Percentiles rank a stretch among this genome's conserved stretches.
Evolutionary conservation across 2,888 invertebrate genomes (phyloP).

Genomic region (Leptinotarsa rubiginosa): DNA sequence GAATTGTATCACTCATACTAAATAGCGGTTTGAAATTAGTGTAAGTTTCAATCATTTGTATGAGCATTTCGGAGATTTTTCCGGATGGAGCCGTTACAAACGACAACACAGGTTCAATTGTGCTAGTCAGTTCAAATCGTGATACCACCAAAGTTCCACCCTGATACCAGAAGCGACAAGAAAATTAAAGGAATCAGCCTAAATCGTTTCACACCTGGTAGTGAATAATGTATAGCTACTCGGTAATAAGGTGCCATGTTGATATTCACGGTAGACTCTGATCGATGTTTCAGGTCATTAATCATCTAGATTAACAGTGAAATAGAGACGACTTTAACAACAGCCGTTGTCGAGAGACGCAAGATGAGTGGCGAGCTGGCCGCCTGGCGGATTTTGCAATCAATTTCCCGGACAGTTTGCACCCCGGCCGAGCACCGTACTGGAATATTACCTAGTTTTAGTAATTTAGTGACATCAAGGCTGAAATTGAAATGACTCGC

Average conservation of each 20-base stretch:
- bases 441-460: background rate
- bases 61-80: too few relatives aligned
- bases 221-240: background rate
- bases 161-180: too few relatives aligned
- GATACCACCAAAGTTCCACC: too few relatives aligned
- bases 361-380: conserved; percentile 7
- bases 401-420: background rate
- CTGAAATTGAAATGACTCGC: too few relatives aligned
- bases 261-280: conserved; percentile 1
- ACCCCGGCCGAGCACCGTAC: background rate
- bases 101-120: too few relatives aligned
- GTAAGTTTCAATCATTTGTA: too few relatives aligned
- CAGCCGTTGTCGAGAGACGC: conserved; percentile 4
- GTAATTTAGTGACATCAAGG: background rate
- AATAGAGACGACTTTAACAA: conserved; percentile 11
- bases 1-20: too few relatives aligned
- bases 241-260: background rate
- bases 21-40: too few relatives aligned
- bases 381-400: conserved; percentile 1
- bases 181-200: background rate
- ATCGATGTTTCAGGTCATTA: conserved; percentile 14
- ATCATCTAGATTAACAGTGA: conserved; percentile 13
- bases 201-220: background rate
- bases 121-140: too few relatives aligned
- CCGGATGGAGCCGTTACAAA: too few relatives aligned